Conservation (phyloP, 2,888 invertebrate genomes). For the Orchesellides sinensis region DNA sequence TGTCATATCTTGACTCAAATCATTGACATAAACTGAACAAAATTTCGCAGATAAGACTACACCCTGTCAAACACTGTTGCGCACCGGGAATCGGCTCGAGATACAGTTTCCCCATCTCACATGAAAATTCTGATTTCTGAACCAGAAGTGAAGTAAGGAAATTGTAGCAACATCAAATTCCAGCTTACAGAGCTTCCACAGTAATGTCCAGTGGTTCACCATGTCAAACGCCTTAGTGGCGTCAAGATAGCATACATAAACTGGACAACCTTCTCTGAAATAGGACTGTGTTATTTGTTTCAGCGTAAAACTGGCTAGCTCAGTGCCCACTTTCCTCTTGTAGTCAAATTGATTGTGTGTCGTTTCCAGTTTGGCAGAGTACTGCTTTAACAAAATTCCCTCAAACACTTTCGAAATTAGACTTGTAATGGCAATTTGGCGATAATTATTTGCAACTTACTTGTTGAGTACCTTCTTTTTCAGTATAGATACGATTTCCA, state of each 20-base stretch:
- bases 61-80: constrained; percentile 6
- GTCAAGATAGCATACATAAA: constrained; percentile 33
- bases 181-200: background rate
- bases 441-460: too few relatives aligned
- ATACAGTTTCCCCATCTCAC: background rate
- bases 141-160: background rate
- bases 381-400: too few relatives aligned
- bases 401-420: too few relatives aligned
- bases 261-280: constrained; percentile 2
- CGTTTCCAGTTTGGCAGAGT: too few relatives aligned
- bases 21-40: background rate
- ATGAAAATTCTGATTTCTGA: background rate
- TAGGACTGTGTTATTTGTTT: constrained; percentile 16
- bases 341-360: constrained; percentile 38
- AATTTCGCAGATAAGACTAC: background rate
- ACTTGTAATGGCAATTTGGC: too few relatives aligned
- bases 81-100: background rate
- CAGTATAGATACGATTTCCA: too few relatives aligned
- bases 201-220: constrained; percentile 18
- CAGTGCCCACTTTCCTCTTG: constrained; percentile 10
- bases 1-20: background rate
- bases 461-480: too few relatives aligned
- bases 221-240: constrained; percentile 29
- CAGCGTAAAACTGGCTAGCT: constrained; percentile 4
- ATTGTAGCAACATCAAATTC: background rate